Percentiles rank a stretch among this genome's conserved stretches.
phyloP scores from a whole-genome alignment of 2,797 vertebrate species.

The Bovichtus diacanthus region DNA sequence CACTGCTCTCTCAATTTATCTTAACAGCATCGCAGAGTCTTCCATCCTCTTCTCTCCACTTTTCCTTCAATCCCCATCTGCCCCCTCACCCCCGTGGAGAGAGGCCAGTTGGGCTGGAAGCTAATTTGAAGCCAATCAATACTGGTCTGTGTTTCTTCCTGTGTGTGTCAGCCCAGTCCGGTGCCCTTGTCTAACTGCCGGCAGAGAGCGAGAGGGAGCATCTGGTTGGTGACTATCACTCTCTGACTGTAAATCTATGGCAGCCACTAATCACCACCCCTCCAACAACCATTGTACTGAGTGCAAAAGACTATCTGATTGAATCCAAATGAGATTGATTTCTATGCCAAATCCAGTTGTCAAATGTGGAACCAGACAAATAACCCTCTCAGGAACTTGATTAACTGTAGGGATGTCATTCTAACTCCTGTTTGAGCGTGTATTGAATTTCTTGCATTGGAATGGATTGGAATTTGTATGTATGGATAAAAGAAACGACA shows the following conservation, averaged over 20 bases:
- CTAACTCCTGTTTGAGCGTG: slow-evolving; percentile 15
- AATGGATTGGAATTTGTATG: slow-evolving; percentile 16
- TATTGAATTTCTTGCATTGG: slow-evolving; percentile 3
- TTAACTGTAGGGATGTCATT: slow-evolving; percentile 45
- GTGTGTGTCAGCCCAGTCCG: slow-evolving; percentile 71
- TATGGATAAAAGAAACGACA: slow-evolving; percentile 12
- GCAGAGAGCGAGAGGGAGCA: slow-evolving; percentile 54
- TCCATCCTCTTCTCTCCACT: slow-evolving; percentile 11
- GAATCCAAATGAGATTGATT: slow-evolving; percentile 79
- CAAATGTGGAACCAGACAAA: slow-evolving; percentile 55
- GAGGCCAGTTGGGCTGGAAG: slow-evolving; percentile 72
- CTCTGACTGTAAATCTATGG: slow-evolving; percentile 75
- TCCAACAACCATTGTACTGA: slow-evolving; percentile 35
- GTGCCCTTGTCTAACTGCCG: slow-evolving; percentile 75
- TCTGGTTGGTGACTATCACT: slow-evolving; percentile 65
- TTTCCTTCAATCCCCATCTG: background rate
- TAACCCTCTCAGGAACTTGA: slow-evolving; percentile 54
- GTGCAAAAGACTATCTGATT: slow-evolving; percentile 71
- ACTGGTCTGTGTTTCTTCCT: slow-evolving; percentile 82
- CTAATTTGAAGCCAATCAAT: slow-evolving; percentile 85
- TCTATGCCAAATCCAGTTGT: slow-evolving; percentile 68
- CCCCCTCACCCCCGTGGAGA: slow-evolving; percentile 39
- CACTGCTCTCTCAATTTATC: slow-evolving; percentile 42
- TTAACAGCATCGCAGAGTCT: slow-evolving; percentile 20
- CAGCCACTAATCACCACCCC: slow-evolving; percentile 51